Percentiles rank a stretch among this genome's conserved stretches.
phyloP scores from a whole-genome alignment of 2,888 invertebrate species.

The Papilio protenor region DNA sequence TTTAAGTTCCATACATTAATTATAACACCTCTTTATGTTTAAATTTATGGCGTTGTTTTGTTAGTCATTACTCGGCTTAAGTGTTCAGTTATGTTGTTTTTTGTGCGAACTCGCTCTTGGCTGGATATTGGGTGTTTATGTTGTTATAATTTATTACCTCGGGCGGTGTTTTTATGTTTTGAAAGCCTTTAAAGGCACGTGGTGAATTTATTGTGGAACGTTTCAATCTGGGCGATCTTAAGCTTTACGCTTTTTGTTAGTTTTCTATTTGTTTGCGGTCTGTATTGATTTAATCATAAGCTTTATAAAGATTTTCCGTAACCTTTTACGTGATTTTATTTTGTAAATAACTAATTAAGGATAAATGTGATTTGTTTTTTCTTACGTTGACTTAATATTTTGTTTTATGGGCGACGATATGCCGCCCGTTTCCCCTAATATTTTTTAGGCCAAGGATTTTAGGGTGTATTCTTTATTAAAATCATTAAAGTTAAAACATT shows the following conservation, averaged over 20 bases:
- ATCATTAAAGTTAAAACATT: no score
- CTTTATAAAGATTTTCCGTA: neutral
- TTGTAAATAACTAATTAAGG: neutral
- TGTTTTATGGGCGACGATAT: no score
- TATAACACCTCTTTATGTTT: slow-evolving; percentile 82
- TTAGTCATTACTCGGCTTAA: slow-evolving; percentile 72
- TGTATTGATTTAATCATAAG: slow-evolving; percentile 40
- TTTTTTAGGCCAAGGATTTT: no score
- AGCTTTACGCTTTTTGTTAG: slow-evolving; percentile 58
- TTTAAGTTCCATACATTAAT: slow-evolving; percentile 79
- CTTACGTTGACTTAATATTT: no score
- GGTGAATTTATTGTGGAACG: slow-evolving; percentile 75
- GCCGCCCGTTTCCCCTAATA: no score
- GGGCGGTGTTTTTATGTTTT: slow-evolving; percentile 72
- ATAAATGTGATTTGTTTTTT: no score
- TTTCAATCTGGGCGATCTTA: slow-evolving; percentile 79
- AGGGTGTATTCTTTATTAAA: no score
- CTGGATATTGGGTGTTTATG: slow-evolving; percentile 73
- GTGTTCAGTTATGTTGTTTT: slow-evolving; percentile 55
- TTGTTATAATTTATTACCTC: slow-evolving; percentile 75
- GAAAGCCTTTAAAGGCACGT: slow-evolving; percentile 71
- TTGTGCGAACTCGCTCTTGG: slow-evolving; percentile 58
- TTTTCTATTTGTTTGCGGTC: slow-evolving; percentile 61
- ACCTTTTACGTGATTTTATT: neutral
- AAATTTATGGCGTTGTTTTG: slow-evolving; percentile 80